Percentiles rank a stretch among this genome's conserved stretches.
Evolutionary conservation across 2,888 invertebrate genomes (phyloP).

Genomic region (Agrochola circellaris): DNA sequence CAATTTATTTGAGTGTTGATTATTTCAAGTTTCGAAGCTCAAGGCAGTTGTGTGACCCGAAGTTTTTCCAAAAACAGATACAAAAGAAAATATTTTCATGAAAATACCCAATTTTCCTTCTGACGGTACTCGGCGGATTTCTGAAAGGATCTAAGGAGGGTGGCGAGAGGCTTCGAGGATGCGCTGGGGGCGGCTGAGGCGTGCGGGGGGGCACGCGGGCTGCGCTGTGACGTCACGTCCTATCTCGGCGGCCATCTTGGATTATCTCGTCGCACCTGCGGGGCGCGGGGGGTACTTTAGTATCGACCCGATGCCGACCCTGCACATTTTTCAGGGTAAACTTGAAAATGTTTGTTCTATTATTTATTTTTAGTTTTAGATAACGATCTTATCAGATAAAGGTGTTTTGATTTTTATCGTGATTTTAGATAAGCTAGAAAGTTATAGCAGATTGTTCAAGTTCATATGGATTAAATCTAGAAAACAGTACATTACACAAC

Average conservation of each 20-base stretch:
- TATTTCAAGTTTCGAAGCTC: not conserved
- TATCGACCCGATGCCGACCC: conserved; percentile 87
- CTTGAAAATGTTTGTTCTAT: conserved; percentile 69
- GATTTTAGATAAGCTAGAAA: not conserved
- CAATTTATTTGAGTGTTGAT: not conserved
- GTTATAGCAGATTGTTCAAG: no score
- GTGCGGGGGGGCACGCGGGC: conserved; percentile 77
- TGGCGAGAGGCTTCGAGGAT: conserved; percentile 89
- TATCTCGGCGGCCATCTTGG: conserved; percentile 91
- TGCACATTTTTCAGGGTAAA: conserved; percentile 87
- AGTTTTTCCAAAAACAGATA: no score
- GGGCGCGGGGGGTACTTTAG: conserved; percentile 81
- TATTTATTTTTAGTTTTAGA: conserved; percentile 42
- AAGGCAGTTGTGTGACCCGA: not conserved
- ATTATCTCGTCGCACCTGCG: conserved; percentile 91
- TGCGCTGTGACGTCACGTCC: conserved; percentile 90
- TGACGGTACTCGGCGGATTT: conserved; percentile 82
- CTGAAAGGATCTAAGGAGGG: conserved; percentile 91
- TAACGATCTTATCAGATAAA: conserved; percentile 30
- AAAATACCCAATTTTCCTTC: conserved; percentile 64
- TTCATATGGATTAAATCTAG: not conserved
- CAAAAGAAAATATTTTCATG: not conserved
- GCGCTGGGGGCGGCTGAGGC: conserved; percentile 79
- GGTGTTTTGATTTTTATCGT: conserved; percentile 3
- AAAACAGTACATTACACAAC: not conserved